These are phyloP conservation scores for Lucinisca nassula DNA, from an alignment of 2,888 invertebrate genomes.

Conservation along the genomic window DNA sequence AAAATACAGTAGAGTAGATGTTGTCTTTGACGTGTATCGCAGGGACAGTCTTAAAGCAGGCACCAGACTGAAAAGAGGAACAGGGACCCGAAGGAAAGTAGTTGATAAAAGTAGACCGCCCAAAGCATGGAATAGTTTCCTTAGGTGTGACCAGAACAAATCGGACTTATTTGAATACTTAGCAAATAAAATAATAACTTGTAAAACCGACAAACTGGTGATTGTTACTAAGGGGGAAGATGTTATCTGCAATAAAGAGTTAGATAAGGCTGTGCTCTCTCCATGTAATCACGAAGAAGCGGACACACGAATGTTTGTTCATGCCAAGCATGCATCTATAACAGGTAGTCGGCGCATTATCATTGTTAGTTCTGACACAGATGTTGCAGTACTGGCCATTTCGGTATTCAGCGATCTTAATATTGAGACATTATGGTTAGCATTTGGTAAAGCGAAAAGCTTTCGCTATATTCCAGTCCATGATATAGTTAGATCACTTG, in stretches of 20 bases:
- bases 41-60: not conserved
- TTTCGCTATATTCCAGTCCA: conserved; percentile 11
- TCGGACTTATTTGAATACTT: conserved; percentile 4
- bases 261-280: not conserved
- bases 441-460: not conserved
- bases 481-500: not conserved
- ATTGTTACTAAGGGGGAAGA: not conserved
- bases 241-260: not conserved
- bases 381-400: conserved; percentile 17
- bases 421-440: not conserved
- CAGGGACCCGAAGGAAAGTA: not conserved
- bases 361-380: conserved; percentile 1
- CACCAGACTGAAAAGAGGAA: conserved; percentile 1
- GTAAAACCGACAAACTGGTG: not conserved
- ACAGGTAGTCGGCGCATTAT: not conserved
- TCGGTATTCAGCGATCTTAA: not conserved
- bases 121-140: conserved; percentile 1
- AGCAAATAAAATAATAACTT: not conserved
- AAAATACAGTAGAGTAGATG: not conserved
- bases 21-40: not conserved
- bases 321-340: not conserved
- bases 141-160: conserved; percentile 20
- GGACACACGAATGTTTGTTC: conserved; percentile 14
- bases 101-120: conserved; percentile 2
- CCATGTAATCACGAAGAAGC: conserved; percentile 10